These are phyloP conservation scores for Euwallacea fornicatus DNA, from an alignment of 1,140 invertebrate genomes.

Conservation along the genomic window DNA sequence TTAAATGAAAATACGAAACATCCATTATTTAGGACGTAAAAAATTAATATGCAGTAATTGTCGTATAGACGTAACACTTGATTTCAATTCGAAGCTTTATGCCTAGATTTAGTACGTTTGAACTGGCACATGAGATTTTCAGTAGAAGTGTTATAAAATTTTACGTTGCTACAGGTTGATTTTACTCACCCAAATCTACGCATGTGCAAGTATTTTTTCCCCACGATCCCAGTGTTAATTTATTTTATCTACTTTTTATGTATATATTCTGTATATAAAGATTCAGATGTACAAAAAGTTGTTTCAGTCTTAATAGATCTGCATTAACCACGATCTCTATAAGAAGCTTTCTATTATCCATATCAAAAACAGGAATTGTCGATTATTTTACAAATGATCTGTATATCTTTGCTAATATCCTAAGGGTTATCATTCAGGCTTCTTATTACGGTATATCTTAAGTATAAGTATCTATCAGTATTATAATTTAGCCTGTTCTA, in stretches of 20 bases:
- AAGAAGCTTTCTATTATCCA: background rate
- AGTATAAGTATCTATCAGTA: conserved; percentile 32
- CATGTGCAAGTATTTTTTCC: too few relatives aligned
- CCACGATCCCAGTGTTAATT: background rate
- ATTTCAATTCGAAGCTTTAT: too few relatives aligned
- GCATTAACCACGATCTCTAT: background rate
- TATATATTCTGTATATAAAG: conserved; percentile 13
- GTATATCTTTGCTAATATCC: conserved; percentile 9
- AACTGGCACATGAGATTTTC: too few relatives aligned
- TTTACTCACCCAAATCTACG: too few relatives aligned
- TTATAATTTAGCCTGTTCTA: conserved; percentile 34
- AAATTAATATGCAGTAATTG: too few relatives aligned
- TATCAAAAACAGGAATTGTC: background rate
- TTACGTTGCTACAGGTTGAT: too few relatives aligned
- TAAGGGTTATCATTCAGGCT: background rate
- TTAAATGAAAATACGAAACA: background rate
- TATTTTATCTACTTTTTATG: background rate
- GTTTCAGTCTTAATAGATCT: background rate
- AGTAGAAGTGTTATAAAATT: too few relatives aligned
- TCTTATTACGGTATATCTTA: conserved; percentile 17
- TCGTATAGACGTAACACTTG: too few relatives aligned
- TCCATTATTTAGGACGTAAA: too few relatives aligned
- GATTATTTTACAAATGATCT: conserved; percentile 13
- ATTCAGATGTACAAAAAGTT: conserved; percentile 1
- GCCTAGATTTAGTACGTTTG: too few relatives aligned